These are phyloP conservation scores for Forbesichthys papilliferus DNA, from an alignment of 2,113 vertebrate genomes.

Conservation along the genomic window DNA sequence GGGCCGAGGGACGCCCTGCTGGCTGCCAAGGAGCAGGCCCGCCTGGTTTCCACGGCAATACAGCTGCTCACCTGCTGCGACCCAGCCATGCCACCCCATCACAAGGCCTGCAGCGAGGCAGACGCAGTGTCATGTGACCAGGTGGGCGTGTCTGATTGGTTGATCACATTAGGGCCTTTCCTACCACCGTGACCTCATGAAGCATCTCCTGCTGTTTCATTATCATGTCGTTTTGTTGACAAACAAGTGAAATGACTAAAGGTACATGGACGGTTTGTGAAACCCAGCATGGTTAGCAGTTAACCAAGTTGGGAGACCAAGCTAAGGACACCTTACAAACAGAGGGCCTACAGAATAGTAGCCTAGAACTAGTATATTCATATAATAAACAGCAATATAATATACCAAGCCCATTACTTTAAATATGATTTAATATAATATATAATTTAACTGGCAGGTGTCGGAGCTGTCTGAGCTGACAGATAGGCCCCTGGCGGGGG, in stretches of 20 bases:
- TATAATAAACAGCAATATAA: neutral
- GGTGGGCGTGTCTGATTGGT: constrained; percentile 28
- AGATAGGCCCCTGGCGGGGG: constrained; percentile 84
- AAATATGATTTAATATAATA: neutral
- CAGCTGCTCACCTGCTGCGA: constrained; percentile 88
- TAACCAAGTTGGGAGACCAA: too few relatives aligned
- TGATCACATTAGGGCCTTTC: too few relatives aligned
- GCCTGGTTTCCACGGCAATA: constrained; percentile 88
- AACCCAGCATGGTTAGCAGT: too few relatives aligned
- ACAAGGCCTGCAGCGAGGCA: constrained; percentile 84
- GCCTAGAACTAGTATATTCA: too few relatives aligned
- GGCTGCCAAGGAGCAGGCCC: constrained; percentile 87
- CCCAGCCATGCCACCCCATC: constrained; percentile 70
- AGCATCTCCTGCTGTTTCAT: too few relatives aligned
- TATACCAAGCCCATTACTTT: neutral
- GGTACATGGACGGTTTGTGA: too few relatives aligned
- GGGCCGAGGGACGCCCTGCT: constrained; percentile 83
- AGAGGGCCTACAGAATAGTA: too few relatives aligned
- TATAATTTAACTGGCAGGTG: constrained; percentile 37
- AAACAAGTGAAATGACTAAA: too few relatives aligned
- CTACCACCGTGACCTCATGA: too few relatives aligned
- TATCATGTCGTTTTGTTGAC: too few relatives aligned
- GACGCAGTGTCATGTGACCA: constrained; percentile 77
- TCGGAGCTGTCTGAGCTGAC: constrained; percentile 70
- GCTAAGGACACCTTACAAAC: too few relatives aligned